Percentiles rank a stretch among this genome's conserved stretches.
phyloP scores from a whole-genome alignment of 2,888 invertebrate genomes.

The Eupithecia subumbrata region DNA sequence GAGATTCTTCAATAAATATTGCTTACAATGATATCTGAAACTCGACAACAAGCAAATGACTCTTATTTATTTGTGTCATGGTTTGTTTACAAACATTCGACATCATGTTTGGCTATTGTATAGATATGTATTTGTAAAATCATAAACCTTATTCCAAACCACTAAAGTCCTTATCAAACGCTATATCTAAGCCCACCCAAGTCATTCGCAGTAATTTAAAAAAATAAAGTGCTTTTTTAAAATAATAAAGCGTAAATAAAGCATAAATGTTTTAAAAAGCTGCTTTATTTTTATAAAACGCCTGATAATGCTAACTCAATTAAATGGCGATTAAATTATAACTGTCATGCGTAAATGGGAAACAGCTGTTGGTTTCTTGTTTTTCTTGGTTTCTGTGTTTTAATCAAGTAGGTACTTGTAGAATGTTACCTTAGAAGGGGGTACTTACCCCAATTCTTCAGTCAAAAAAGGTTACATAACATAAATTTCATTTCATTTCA shows the following conservation, averaged over 20 bases:
- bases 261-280: neutral
- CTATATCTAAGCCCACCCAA: neutral
- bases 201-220: neutral
- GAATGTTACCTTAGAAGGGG: neutral
- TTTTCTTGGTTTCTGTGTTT: slow-evolving; percentile 6
- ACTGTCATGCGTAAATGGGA: slow-evolving; percentile 6
- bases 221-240: neutral
- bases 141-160: neutral
- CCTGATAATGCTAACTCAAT: slow-evolving; percentile 52
- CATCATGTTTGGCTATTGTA: no score
- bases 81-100: no score
- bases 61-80: no score
- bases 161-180: neutral
- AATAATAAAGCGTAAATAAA: no score
- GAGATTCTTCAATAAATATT: no score
- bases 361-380: slow-evolving; percentile 5
- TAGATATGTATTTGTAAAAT: neutral
- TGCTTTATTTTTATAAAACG: neutral
- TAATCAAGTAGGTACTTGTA: neutral
- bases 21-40: no score
- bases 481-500: neutral
- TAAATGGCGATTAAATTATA: slow-evolving; percentile 41
- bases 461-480: neutral
- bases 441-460: neutral
- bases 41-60: no score